Conservation (phyloP, 2,113 vertebrate genomes). For the Coptodon bakossiorum region DNA sequence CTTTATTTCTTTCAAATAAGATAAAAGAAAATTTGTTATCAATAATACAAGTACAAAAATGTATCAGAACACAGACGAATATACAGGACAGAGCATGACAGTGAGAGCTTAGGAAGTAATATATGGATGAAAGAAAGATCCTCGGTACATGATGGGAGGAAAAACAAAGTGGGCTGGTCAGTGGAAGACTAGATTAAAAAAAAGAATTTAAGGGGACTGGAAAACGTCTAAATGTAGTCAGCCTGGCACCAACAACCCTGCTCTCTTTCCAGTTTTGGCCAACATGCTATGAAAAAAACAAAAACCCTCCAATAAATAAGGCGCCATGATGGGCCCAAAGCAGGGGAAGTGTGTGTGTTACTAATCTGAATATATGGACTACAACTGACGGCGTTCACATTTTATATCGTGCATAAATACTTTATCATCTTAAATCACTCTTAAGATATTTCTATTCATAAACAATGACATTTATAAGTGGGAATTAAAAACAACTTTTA, state of each 20-base stretch:
- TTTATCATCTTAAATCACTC: constrained; percentile 56
- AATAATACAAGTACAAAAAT: constrained; percentile 85
- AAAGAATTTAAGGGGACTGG: not conserved
- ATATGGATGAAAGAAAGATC: constrained; percentile 38
- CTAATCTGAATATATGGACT: constrained; percentile 33
- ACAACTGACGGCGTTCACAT: constrained; percentile 43
- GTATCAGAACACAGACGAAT: constrained; percentile 79
- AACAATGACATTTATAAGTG: constrained; percentile 36
- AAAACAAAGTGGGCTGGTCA: not conserved
- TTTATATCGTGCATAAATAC: constrained; percentile 69
- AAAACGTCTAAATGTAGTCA: constrained; percentile 2
- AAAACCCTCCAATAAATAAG: constrained; percentile 67
- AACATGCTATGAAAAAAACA: constrained; percentile 17
- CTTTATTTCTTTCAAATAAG: constrained; percentile 97
- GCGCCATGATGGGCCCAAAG: constrained; percentile 20
- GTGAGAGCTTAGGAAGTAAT: constrained; percentile 35
- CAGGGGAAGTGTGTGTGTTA: not conserved
- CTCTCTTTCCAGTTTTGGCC: constrained; percentile 51
- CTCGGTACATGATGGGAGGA: constrained; percentile 24
- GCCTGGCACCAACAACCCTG: constrained; percentile 16
- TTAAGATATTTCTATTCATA: constrained; percentile 58
- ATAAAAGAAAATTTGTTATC: constrained; percentile 79
- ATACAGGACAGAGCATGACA: constrained; percentile 75
- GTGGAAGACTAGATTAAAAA: not conserved
- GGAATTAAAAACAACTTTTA: constrained; percentile 29